Base-by-base conservation (phyloP, 2,797 vertebrate species). In the Setipinna tenuifilis region DNA sequence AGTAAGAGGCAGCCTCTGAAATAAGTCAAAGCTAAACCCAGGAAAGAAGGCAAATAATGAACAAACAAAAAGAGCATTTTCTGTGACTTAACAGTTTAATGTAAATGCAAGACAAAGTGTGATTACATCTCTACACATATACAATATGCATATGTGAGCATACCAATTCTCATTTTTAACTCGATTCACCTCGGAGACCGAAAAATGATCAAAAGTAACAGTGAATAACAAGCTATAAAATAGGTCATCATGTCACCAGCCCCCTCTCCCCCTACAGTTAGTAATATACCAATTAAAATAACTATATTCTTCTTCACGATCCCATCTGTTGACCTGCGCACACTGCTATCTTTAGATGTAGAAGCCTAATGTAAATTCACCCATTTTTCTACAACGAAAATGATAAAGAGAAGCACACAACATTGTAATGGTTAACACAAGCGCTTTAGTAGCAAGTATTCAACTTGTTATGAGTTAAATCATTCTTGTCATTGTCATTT, bases 111-210 rank as follows among this genome's bases (percentile, higher is more conserved):
- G 98, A 99, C 98, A 98, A 97, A 97, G 97, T 98, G 97, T 98
- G 97, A 98, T 98, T 98, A 99, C 97, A 98, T 97, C 96, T 97
- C 97, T 98, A 97, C 98, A 99, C 98, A 99, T 99, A 99, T 99
- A 98, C 98, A 99, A 99, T 99, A 98, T 99, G 98, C 98, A 99
- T 99, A 99, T 99, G 98, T 99, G 98, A 98, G 97, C 96, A 97
- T 98, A 99, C 97, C 97, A 97, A 97, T 97, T 98, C 94, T 97
- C 96, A 97, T 98, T 98, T 98, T 97, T 99, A 98, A 99, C 97
- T 98, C 97, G 94, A 98, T 99, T 99, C 97, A 99, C 97, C 97
- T 98, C 96, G 97, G 98, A 99, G 98, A 99, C 98, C 96, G 96
- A 98, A 98, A 99, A 98, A 98, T 98, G 98, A 99, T 99, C 97